Evolutionary conservation across 2,797 vertebrate genomes (phyloP), one percentile per base, ranked within the genome.

Genomic region (Sebastes taczanowskii): DNA sequence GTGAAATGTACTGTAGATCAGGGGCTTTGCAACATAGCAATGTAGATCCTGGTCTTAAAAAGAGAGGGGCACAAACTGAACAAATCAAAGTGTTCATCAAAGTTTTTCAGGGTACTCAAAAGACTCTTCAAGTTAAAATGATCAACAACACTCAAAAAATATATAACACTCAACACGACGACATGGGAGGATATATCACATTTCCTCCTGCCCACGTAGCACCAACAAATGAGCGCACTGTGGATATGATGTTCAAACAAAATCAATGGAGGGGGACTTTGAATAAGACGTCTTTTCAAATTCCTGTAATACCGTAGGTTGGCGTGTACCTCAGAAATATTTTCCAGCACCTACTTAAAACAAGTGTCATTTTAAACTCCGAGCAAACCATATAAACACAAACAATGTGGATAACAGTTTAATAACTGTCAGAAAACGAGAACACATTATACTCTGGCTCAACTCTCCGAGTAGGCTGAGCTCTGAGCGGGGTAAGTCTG

Each of bases 401-500:
- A 84, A 78, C 38, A 63, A 64, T 34, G 11, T 73, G 63, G 81
- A 83, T 65, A 87, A 87, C 38, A 2, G 49, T 49, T 70, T 38
- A 72, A 30, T 64, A 80, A 77, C 68, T 82, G 86, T 77, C 83
- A 87, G 60, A 68, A 76, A 86, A 85, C 27, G 29, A 78, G 20
- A 81, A 85, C 62, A 55, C 56, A 58, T 75, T 78, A 81, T 62
- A 78, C 63, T 90, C 76, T 80, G 62, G 70, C 75, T 86, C 56
- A 86, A 75, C 77, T 84, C 82, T 74, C 56, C 52, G 77, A 81
- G 30, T 25, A 32, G 66, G 60, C 77, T 80, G 25, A 82, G 74
- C 78, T 82, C 69, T 68, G 25, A 83, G 74, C 59, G 30, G 25
- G 49, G 46, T 32, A 71, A 78, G 59, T 82, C 74, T 85, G 69